phyloP scores from a whole-genome alignment of 1,140 invertebrate species.

The Daktulosphaira vitifoliae region DNA sequence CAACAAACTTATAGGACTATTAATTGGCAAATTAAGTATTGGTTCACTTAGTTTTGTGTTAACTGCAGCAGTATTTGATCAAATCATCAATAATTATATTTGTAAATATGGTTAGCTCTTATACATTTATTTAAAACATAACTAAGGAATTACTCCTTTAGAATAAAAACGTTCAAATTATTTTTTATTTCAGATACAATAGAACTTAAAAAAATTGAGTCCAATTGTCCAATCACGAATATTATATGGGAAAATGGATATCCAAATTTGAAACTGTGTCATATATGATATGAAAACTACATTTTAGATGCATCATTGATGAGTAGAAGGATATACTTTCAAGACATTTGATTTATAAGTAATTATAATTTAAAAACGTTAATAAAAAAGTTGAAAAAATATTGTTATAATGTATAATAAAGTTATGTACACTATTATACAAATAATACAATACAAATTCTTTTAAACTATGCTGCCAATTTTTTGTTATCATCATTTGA shows the following conservation, averaged over 20 bases:
- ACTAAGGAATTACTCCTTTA: no score
- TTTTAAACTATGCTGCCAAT: no score
- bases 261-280: neutral
- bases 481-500: no score
- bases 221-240: neutral
- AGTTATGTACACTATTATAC: no score
- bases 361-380: no score
- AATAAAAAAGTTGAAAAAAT: no score
- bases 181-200: neutral
- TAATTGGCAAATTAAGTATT: neutral
- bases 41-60: neutral
- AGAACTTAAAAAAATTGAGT: neutral
- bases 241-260: neutral
- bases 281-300: neutral
- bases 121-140: no score
- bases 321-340: no score
- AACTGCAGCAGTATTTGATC: neutral
- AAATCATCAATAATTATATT: neutral
- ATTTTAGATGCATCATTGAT: no score
- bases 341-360: no score
- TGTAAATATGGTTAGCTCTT: neutral
- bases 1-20: neutral
- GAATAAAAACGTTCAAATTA: neutral
- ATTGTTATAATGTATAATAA: no score
- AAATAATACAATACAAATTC: no score